These are phyloP conservation scores for Parnassius mnemosyne DNA, from an alignment of 2,888 invertebrate genomes.

Conservation along the genomic window DNA sequence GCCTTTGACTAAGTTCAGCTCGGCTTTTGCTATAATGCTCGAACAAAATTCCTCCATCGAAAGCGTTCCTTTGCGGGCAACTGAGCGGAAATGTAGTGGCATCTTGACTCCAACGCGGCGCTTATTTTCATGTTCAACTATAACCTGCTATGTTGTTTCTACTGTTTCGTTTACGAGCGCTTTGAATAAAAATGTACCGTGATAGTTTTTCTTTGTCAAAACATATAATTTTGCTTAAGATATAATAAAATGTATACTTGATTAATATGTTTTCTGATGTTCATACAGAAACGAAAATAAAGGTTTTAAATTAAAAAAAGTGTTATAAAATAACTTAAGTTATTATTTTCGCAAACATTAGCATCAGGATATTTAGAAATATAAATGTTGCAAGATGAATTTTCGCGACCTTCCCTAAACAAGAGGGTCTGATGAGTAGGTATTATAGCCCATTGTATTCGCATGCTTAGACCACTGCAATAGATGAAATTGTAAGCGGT, in stretches of 20 bases:
- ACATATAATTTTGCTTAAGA: not conserved
- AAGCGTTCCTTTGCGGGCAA: conserved; percentile 57
- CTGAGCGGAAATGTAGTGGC: conserved; percentile 54
- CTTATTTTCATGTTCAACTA: conserved; percentile 54
- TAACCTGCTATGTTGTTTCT: conserved; percentile 44
- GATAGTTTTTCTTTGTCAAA: conserved; percentile 8
- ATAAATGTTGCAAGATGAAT: conserved; percentile 46
- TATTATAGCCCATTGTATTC: conserved; percentile 51
- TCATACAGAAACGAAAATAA: too few relatives aligned
- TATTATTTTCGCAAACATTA: too few relatives aligned
- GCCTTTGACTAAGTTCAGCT: conserved; percentile 24
- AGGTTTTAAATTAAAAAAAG: too few relatives aligned
- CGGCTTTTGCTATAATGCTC: conserved; percentile 31
- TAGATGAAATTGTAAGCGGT: conserved; percentile 19
- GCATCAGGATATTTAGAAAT: conserved; percentile 24
- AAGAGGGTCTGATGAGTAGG: conserved; percentile 68
- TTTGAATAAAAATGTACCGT: conserved; percentile 26
- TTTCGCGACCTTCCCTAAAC: conserved; percentile 59
- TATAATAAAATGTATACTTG: too few relatives aligned
- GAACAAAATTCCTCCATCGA: conserved; percentile 53
- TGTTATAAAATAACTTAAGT: too few relatives aligned
- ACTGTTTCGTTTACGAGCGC: conserved; percentile 43
- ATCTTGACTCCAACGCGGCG: conserved; percentile 58
- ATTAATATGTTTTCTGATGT: too few relatives aligned
- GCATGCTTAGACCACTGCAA: conserved; percentile 56